A percentile compares a stretch with the other conserved stretches of the same genome.
phyloP scores from a whole-genome alignment of 2,888 invertebrate genomes.

The Eretmocerus hayati region DNA sequence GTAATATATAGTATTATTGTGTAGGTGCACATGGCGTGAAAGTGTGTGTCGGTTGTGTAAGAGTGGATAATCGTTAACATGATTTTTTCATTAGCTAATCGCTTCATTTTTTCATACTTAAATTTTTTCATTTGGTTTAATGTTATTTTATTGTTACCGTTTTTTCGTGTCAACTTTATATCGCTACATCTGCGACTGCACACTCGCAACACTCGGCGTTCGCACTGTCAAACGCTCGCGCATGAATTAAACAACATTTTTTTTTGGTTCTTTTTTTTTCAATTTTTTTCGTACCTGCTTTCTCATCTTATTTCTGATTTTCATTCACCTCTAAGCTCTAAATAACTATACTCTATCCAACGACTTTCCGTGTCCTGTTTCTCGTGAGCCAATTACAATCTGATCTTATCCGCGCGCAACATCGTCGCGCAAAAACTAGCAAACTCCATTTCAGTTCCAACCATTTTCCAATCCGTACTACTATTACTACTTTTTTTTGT shows the following conservation, averaged over 20 bases:
- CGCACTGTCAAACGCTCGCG: conserved; percentile 19
- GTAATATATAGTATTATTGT: too few species aligned
- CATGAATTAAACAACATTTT: conserved; percentile 28
- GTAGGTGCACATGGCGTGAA: too few species aligned
- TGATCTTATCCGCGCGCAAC: too few species aligned
- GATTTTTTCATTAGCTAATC: conserved; percentile 15
- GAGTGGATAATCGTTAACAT: conserved; percentile 21
- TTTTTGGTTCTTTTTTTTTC: conserved; percentile 20
- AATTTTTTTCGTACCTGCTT: too few species aligned
- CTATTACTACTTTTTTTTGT: too few species aligned
- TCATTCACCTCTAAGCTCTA: conserved; percentile 27
- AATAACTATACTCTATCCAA: conserved; percentile 31
- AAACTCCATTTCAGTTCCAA: too few species aligned
- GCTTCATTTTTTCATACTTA: conserved; percentile 18
- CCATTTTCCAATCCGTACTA: too few species aligned
- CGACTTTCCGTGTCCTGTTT: conserved; percentile 21
- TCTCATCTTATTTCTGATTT: conserved; percentile 24
- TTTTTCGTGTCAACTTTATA: too few species aligned
- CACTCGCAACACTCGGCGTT: conserved; percentile 17
- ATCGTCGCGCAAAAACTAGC: too few species aligned
- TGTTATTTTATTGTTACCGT: conserved; percentile 21
- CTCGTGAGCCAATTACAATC: too few species aligned
- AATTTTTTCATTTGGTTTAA: conserved; percentile 23
- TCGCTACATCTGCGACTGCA: neutral
- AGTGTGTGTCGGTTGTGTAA: too few species aligned